phyloP scores from a whole-genome alignment of 2,888 invertebrate species.

The Aplocera efformata region DNA sequence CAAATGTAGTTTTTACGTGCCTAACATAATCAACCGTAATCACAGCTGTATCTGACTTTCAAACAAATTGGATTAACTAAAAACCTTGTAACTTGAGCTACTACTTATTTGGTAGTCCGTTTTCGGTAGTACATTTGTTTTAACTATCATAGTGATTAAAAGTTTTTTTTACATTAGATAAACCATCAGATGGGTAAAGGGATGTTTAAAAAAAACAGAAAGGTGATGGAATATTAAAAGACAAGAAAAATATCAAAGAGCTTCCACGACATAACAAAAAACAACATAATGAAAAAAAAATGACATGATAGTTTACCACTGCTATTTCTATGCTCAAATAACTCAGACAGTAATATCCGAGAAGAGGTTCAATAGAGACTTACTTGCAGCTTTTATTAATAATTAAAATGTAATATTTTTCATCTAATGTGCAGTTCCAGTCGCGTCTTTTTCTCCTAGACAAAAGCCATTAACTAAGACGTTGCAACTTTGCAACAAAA shows the following conservation, averaged over 20 bases:
- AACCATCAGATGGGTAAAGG: no score
- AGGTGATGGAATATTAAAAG: no score
- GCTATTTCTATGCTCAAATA: no score
- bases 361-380: not conserved
- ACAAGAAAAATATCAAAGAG: no score
- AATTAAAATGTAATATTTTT: slow-evolving; percentile 6
- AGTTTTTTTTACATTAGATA: no score
- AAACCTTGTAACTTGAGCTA: slow-evolving; percentile 6
- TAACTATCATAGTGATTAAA: no score
- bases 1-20: slow-evolving; percentile 2
- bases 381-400: slow-evolving; percentile 5
- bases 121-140: not conserved
- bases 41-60: slow-evolving; percentile 5
- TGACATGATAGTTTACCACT: no score
- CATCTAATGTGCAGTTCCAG: slow-evolving; percentile 8
- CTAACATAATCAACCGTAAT: slow-evolving; percentile 1
- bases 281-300: no score
- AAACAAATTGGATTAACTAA: slow-evolving; percentile 13
- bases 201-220: no score
- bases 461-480: slow-evolving; percentile 15
- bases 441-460: slow-evolving; percentile 5
- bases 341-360: no score
- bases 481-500: slow-evolving; percentile 13
- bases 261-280: no score
- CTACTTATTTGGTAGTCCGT: not conserved